Evolutionary conservation across 2,113 vertebrate genomes (phyloP).

Genomic region (Sterrhoptilus dennistouni): DNA sequence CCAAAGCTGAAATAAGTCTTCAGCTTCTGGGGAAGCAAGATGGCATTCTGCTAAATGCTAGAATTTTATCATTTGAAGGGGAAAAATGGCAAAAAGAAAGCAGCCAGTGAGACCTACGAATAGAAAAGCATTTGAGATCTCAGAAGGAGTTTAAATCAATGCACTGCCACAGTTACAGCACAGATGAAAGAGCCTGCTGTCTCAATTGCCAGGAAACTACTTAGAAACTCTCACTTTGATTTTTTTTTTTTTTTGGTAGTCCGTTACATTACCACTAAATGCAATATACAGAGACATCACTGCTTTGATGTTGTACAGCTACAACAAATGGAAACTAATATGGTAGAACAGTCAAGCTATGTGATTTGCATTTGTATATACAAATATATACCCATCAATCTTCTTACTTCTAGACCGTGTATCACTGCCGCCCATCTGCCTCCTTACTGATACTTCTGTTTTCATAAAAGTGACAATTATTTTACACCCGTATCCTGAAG

Average conservation of each 20-base stretch:
- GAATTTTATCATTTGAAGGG: slow-evolving; percentile 76
- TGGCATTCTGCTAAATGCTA: slow-evolving; percentile 76
- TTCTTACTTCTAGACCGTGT: not conserved
- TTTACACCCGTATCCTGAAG: slow-evolving; percentile 37
- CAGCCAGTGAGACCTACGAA: slow-evolving; percentile 72
- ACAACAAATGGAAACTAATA: slow-evolving; percentile 78
- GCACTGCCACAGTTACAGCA: slow-evolving; percentile 79
- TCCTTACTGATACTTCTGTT: slow-evolving; percentile 7
- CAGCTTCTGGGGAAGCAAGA: slow-evolving; percentile 66
- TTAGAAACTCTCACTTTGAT: slow-evolving; percentile 87
- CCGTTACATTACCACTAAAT: slow-evolving; percentile 82
- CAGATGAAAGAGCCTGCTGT: slow-evolving; percentile 84
- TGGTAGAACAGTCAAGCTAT: slow-evolving; percentile 67
- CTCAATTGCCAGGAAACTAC: slow-evolving; percentile 85
- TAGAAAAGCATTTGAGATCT: slow-evolving; percentile 86
- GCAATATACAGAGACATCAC: slow-evolving; percentile 74
- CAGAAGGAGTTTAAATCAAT: slow-evolving; percentile 88
- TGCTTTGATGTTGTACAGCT: slow-evolving; percentile 81
- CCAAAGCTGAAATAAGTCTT: slow-evolving; percentile 73
- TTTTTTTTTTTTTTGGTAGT: slow-evolving; percentile 73
- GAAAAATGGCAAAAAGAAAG: slow-evolving; percentile 44
- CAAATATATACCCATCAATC: slow-evolving; percentile 58
- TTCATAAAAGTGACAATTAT: slow-evolving; percentile 42
- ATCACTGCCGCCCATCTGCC: slow-evolving; percentile 43
- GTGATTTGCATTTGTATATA: slow-evolving; percentile 65